These are phyloP conservation scores for Phodopus roborovskii DNA, from an alignment of 2,113 vertebrate genomes.

Conservation along the genomic window DNA sequence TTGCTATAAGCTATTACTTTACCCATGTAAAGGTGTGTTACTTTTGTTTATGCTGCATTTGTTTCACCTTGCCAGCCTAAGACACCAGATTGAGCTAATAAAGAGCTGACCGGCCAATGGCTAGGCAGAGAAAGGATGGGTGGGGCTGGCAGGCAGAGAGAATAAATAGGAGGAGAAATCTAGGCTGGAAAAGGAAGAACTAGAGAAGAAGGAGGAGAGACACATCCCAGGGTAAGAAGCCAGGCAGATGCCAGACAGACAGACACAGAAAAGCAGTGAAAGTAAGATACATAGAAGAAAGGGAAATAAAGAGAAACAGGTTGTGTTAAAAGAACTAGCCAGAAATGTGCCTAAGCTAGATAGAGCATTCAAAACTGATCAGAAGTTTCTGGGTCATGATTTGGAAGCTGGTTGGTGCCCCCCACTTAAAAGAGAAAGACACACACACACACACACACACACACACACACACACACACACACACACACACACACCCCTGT, in stretches of 20 bases:
- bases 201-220: background rate
- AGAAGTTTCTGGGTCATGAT: background rate
- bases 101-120: background rate
- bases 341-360: background rate
- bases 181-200: background rate
- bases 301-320: background rate
- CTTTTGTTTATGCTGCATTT: background rate
- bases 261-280: background rate
- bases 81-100: background rate
- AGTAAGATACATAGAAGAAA: background rate
- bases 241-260: background rate
- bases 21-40: background rate
- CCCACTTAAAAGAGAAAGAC: background rate
- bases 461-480: background rate
- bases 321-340: background rate
- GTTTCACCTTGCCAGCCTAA: background rate
- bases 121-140: background rate
- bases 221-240: background rate
- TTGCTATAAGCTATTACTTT: background rate
- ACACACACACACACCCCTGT: background rate
- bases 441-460: background rate
- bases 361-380: background rate
- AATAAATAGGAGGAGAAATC: background rate
- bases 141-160: background rate
- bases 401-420: background rate